Base-by-base conservation (phyloP, 2,113 vertebrate species). In the Blennius ocellaris region DNA sequence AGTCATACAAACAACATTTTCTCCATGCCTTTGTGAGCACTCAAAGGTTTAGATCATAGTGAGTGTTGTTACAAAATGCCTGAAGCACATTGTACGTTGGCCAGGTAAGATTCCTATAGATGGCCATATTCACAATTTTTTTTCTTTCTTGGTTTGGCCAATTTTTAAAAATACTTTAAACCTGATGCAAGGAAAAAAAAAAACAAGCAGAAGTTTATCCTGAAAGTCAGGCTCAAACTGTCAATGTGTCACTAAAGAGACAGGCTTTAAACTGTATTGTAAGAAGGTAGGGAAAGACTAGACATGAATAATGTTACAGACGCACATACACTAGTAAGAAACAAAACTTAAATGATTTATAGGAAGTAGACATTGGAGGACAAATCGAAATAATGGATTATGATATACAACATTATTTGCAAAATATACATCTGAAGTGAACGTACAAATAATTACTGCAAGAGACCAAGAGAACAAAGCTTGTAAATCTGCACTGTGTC, bases 291-390 rank as follows among this genome's bases (percentile, higher is more conserved):
- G 45, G 45, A 48, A 15, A n/a, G 45, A 14, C 45, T 7, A 48
- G 45, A 48, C 12, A 48, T 48, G 11, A 15, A 3, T 38, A 64
- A 60, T 15, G 21, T 10, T 30, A 30, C 21, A 30, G 2, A 30
- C 21, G 4, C 21, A 30, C 21, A 30, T 4, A 30, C 21, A 30
- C 21, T 30, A 30, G 21, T 4, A 30, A 30, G 21, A 30, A 30
- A 30, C n/a, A 11, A 65, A 45, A 11, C 43, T 7, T 7, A 50
- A 11, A 53, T 71, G 49, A 73, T n/a, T 84, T 55, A 84, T 8
- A 37, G 14, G 12, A 47, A 3, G 21, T 6, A 53, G 17, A 58
- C 2, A 12, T 30, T 30, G 21, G 55, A 21, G 2, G 10, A 38
- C 12, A 15, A 7, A 14, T 7, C 6, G 45, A 48, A 48, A 48